Base-by-base conservation (phyloP, 2,888 invertebrate genomes). In the Blera fallax region DNA sequence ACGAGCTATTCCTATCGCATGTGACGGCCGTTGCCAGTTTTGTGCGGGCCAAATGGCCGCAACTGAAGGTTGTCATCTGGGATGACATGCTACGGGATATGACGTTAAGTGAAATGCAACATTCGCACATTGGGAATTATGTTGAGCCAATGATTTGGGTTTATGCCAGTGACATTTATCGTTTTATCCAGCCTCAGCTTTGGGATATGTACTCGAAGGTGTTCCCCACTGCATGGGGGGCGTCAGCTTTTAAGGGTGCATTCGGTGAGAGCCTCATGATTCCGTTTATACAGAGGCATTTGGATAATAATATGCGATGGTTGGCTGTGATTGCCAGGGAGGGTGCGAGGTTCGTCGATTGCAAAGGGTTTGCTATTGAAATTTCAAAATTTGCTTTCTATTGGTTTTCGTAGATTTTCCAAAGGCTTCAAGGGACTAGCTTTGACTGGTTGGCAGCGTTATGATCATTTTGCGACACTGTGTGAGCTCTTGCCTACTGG, bases 91-190 rank as follows among this genome's bases (percentile, higher is more conserved):
- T 96, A 72, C 91, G 96, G 0, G 94, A 94, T 88, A 93, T 95
- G 87, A 93, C 94, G 1, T 91, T 94, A 54, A 93, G 94, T 82
- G 93, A 93, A 81, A 92, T 95, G 91, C 92, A 94, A 73, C 94
- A 94, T 82, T 94, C 94, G 29, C 94, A 94, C 48, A 92, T 96
- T 14, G 95, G 95, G 0, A 92, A 93, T 34, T 92, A 95, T 43
- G 95, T 96, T 0, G 96, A 96, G 89, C 95, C 96, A 0, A 96
- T 96, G 96, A 94, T 96, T 27, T 96, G 96, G 96, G 95, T 96
- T 3, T 96, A 96, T 89, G 95, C 95, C 8, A 95, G 94, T 89
- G 95, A 95, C 87, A 94, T 95, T 67, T 95, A 95, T 89, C 91
- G 93, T 34, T 94, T 93, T 90, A 90, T 93, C 90, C 87, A 93